phyloP scores from a whole-genome alignment of 2,113 vertebrate genomes.

The Calypte anna region DNA sequence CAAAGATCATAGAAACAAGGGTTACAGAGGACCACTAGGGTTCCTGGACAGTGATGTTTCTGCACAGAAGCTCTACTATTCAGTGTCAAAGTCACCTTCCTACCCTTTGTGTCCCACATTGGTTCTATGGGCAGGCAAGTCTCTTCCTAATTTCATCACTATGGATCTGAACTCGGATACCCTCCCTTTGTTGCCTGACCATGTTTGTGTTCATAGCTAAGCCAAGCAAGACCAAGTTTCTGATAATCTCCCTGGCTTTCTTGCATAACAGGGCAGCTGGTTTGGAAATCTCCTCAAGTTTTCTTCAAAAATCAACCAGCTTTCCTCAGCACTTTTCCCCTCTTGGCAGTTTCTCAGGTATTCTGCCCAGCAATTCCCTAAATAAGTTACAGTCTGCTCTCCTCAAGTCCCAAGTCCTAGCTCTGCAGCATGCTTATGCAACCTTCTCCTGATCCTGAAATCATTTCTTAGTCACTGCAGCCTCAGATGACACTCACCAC shows the following conservation, averaged over 20 bases:
- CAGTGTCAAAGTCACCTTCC: not conserved
- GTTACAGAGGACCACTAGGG: not conserved
- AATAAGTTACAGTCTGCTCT: not conserved
- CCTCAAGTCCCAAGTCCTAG: not conserved
- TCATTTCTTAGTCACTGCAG: not conserved
- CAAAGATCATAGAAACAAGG: not conserved
- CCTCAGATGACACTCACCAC: not conserved
- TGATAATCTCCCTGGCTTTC: not conserved
- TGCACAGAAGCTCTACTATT: not conserved
- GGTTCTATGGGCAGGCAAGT: not conserved
- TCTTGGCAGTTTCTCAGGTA: not conserved
- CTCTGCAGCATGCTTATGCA: not conserved
- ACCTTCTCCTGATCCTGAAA: not conserved
- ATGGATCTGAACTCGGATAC: not conserved
- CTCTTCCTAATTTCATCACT: not conserved
- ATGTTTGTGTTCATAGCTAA: not conserved
- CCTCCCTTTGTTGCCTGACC: not conserved
- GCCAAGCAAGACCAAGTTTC: not conserved
- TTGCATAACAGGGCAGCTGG: not conserved
- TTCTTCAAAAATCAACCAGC: slow-evolving; percentile 1
- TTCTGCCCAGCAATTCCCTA: not conserved
- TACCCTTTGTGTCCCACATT: not conserved
- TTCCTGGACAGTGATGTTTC: not conserved
- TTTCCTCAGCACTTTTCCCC: not conserved
- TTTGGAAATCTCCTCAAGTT: not conserved